These are phyloP conservation scores for Tragelaphus imberbis DNA, from an alignment of 2,113 vertebrate species.

Conservation along the genomic window DNA sequence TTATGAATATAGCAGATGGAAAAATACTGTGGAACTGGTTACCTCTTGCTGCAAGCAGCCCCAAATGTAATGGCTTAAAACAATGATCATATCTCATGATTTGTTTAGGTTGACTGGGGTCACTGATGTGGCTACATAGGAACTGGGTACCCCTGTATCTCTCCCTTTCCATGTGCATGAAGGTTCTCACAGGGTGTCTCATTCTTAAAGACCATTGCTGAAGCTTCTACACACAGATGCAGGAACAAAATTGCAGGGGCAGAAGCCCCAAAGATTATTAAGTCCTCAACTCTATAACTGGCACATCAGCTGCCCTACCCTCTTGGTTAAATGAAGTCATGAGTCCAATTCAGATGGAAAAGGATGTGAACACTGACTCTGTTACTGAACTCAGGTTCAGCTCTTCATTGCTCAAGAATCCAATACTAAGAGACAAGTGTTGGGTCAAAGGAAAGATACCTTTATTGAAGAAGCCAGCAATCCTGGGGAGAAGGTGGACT, in stretches of 20 bases:
- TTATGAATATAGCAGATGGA: background rate
- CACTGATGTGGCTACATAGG: accelerated
- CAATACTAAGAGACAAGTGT: background rate
- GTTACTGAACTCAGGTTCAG: background rate
- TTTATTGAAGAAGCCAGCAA: background rate
- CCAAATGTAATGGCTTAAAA: background rate
- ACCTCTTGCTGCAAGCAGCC: background rate
- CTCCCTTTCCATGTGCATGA: too few species aligned
- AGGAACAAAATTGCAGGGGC: too few species aligned
- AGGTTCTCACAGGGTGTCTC: background rate
- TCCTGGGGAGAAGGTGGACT: background rate
- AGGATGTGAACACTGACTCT: background rate
- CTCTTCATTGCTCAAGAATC: background rate
- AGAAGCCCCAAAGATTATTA: too few species aligned
- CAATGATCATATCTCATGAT: background rate
- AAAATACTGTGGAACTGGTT: background rate
- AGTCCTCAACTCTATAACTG: background rate
- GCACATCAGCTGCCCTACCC: too few species aligned
- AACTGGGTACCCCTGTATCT: background rate
- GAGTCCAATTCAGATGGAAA: background rate
- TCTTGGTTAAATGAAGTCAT: background rate
- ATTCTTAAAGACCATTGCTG: accelerated
- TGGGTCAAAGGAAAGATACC: background rate
- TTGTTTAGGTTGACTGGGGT: background rate
- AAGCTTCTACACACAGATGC: background rate